phyloP scores from a whole-genome alignment of 2,113 vertebrate genomes.

The Engraulis encrasicolus region DNA sequence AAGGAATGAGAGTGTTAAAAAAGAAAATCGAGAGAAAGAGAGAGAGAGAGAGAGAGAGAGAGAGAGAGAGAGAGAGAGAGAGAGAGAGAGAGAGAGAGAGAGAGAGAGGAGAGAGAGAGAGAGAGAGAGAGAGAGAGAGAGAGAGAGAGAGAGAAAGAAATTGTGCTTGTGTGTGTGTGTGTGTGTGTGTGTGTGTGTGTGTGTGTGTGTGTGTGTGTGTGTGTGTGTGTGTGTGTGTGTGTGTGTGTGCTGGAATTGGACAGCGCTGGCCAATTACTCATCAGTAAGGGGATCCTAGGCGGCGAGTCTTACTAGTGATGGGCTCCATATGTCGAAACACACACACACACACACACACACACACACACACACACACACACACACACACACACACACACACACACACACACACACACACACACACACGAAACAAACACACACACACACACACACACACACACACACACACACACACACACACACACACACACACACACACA shows the following conservation, averaged over 20 bases:
- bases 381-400: not conserved
- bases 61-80: slow-evolving; percentile 11
- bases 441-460: slow-evolving; percentile 28
- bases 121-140: not conserved
- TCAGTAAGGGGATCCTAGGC: slow-evolving; percentile 66
- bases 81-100: slow-evolving; percentile 13
- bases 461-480: slow-evolving; percentile 29
- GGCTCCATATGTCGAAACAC: slow-evolving; percentile 67
- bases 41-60: slow-evolving; percentile 12
- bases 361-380: slow-evolving; percentile 1
- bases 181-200: slow-evolving; percentile 5
- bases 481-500: slow-evolving; percentile 17
- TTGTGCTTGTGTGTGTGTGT: not conserved
- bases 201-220: not conserved
- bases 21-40: slow-evolving; percentile 14
- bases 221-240: not conserved
- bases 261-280: slow-evolving; percentile 68
- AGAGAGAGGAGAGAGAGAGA: no score
- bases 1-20: not conserved
- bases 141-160: not conserved
- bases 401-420: slow-evolving; percentile 51
- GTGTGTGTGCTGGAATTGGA: slow-evolving; percentile 28
- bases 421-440: slow-evolving; percentile 24
- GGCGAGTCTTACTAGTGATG: slow-evolving; percentile 62
- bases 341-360: slow-evolving; percentile 38